These are phyloP conservation scores for Microctonus hyperodae DNA, from an alignment of 2,888 invertebrate genomes.

Conservation along the genomic window DNA sequence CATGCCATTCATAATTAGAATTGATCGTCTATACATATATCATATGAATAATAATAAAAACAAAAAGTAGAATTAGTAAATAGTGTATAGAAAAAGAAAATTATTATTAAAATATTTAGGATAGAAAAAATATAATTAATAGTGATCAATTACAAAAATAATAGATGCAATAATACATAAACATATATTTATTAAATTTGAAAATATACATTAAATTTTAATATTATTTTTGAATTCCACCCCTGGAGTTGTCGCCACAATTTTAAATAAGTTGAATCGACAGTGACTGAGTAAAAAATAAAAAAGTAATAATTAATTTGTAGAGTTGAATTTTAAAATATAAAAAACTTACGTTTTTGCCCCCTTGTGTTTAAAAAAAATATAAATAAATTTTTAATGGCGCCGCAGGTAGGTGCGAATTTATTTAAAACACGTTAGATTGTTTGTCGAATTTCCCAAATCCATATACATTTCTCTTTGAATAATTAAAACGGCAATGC, in stretches of 20 bases:
- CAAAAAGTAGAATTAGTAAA: neutral
- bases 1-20: neutral
- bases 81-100: neutral
- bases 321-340: too few relatives aligned
- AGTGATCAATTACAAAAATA: neutral
- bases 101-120: neutral
- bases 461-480: conserved; percentile 40
- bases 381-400: conserved; percentile 39
- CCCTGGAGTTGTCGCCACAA: conserved; percentile 55
- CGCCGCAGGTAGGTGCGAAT: conserved; percentile 57
- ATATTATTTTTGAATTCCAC: conserved; percentile 46
- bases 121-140: neutral
- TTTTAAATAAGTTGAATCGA: conserved; percentile 21
- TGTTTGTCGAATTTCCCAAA: conserved; percentile 40
- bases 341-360: too few relatives aligned
- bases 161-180: neutral
- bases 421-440: conserved; percentile 49
- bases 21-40: neutral
- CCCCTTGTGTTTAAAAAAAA: conserved; percentile 32
- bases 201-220: neutral
- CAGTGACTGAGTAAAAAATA: conserved; percentile 4
- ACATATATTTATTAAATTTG: neutral
- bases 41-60: neutral
- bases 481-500: conserved; percentile 55
- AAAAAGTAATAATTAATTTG: conserved; percentile 14